A percentile compares a stretch with the other conserved stretches of the same genome.
These are phyloP conservation scores for Vireo altiloquus DNA, from an alignment of 2,113 vertebrate genomes.

Conservation along the genomic window DNA sequence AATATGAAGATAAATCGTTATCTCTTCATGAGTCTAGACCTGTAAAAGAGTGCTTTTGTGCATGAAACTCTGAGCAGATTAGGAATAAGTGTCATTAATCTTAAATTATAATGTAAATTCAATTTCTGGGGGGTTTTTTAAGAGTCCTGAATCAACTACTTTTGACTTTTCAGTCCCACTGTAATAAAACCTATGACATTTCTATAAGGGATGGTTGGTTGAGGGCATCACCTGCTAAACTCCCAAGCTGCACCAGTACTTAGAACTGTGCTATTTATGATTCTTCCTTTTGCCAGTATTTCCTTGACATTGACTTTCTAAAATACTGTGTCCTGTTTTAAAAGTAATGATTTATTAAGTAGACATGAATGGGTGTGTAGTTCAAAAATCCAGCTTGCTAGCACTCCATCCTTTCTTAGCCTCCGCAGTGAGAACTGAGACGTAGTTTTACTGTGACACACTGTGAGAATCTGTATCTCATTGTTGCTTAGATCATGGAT, in stretches of 20 bases:
- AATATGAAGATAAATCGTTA: neutral
- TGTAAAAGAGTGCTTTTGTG: neutral
- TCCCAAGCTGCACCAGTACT: neutral
- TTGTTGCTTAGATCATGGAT: slow-evolving; percentile 64
- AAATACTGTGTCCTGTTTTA: neutral
- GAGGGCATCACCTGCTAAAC: neutral
- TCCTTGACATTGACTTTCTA: neutral
- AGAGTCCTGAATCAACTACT: neutral
- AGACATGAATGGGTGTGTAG: neutral
- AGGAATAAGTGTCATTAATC: neutral
- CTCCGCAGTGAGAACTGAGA: neutral
- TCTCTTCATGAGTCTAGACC: neutral
- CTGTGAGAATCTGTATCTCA: slow-evolving; percentile 47
- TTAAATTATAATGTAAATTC: neutral
- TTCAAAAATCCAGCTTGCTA: neutral
- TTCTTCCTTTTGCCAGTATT: neutral
- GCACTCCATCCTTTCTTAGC: neutral
- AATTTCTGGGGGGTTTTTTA: neutral
- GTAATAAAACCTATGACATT: neutral
- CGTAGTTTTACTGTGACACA: neutral
- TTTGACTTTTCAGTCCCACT: neutral
- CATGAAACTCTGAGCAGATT: neutral
- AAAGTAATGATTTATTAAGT: neutral
- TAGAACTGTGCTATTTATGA: neutral
- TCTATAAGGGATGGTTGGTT: neutral